Percentiles rank a stretch among this genome's conserved stretches.
Evolutionary conservation across 1,140 invertebrate genomes (phyloP).

Genomic region (Proales similis): DNA sequence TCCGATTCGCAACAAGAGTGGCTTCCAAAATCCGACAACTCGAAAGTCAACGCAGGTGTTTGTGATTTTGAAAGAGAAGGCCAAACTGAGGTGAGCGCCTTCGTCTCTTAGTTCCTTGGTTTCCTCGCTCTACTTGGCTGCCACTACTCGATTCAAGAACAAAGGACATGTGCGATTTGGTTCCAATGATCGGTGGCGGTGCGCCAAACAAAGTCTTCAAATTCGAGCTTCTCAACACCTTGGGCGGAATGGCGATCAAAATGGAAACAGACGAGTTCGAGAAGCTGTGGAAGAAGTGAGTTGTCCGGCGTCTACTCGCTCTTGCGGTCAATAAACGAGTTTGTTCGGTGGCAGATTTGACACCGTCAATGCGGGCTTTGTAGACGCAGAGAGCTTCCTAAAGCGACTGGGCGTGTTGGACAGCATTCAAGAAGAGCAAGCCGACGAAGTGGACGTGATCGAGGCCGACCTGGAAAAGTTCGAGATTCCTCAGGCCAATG

Average conservation of each 20-base stretch:
- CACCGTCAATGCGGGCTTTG: slow-evolving; percentile 12
- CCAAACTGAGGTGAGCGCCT: slow-evolving; percentile 39
- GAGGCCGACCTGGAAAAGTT: not conserved
- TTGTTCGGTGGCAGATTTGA: slow-evolving; percentile 5
- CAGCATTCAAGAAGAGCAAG: not conserved
- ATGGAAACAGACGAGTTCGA: slow-evolving; percentile 50
- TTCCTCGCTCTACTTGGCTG: not conserved
- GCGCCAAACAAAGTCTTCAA: slow-evolving; percentile 45
- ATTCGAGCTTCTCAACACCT: slow-evolving; percentile 47
- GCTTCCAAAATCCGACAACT: slow-evolving; percentile 40
- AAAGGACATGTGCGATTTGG: slow-evolving; percentile 46
- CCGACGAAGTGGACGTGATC: slow-evolving; percentile 4
- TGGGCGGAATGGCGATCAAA: slow-evolving; percentile 46
- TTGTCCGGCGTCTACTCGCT: not conserved
- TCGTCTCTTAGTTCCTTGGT: not conserved
- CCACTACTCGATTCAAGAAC: slow-evolving; percentile 42
- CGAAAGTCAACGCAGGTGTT: slow-evolving; percentile 48
- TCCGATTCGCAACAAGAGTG: not conserved
- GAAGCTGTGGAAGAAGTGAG: slow-evolving; percentile 49
- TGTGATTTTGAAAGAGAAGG: slow-evolving; percentile 48
- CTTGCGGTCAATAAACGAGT: not conserved
- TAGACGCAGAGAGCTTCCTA: not conserved
- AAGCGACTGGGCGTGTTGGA: slow-evolving; percentile 24
- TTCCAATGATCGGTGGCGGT: slow-evolving; percentile 48
- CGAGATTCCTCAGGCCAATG: not conserved